Conservation (phyloP, 2,797 vertebrate genomes). For the Austrolebias charrua region DNA sequence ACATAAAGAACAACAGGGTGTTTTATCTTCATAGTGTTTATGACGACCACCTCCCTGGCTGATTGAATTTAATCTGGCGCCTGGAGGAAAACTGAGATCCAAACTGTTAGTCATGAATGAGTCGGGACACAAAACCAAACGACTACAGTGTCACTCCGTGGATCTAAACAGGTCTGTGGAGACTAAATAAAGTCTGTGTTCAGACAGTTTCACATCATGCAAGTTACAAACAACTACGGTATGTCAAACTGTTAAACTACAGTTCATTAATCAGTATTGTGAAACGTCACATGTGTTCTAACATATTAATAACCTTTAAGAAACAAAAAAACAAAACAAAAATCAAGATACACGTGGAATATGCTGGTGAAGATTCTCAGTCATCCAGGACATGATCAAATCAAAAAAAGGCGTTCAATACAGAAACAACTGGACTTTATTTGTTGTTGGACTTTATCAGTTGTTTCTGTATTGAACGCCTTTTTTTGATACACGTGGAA, state of each 20-base stretch:
- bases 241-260: background rate
- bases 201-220: background rate
- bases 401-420: too few species aligned
- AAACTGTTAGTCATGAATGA: slow-evolving; percentile 20
- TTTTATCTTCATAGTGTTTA: background rate
- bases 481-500: background rate
- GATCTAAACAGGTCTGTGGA: too few species aligned
- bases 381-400: too few species aligned
- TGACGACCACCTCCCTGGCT: background rate
- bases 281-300: background rate
- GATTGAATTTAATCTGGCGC: background rate
- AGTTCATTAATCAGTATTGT: background rate
- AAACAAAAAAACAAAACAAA: too few species aligned
- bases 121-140: slow-evolving; percentile 26
- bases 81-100: background rate
- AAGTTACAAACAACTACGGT: background rate
- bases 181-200: background rate
- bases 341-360: background rate
- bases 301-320: background rate
- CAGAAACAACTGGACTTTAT: too few species aligned
- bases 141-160: background rate
- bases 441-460: too few species aligned
- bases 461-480: too few species aligned
- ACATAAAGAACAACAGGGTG: background rate
- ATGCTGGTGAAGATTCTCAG: too few species aligned